Conservation (phyloP, 2,797 vertebrate species). For the Eutrigla gurnardus region DNA sequence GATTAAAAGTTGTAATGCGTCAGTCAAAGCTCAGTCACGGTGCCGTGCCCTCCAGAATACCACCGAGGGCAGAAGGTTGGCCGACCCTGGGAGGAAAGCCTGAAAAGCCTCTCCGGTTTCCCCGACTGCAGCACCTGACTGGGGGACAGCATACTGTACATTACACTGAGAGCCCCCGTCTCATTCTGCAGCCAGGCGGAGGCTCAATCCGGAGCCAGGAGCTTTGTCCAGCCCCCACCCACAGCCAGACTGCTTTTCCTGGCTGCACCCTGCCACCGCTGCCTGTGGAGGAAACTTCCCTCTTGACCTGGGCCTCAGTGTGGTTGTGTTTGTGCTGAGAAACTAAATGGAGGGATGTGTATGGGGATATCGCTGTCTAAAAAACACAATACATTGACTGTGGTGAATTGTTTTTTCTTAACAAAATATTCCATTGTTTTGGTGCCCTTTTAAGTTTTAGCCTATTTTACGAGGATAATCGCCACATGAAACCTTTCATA, state of each 20-base stretch:
- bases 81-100: conserved; percentile 74
- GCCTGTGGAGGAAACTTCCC: conserved; percentile 54
- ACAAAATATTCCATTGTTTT: too few relatives aligned
- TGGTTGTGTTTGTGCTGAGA: conserved; percentile 26
- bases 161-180: conserved; percentile 67
- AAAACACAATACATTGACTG: too few relatives aligned
- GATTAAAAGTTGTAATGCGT: conserved; percentile 6
- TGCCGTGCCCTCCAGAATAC: conserved; percentile 60
- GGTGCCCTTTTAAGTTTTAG: too few relatives aligned
- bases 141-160: conserved; percentile 75
- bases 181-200: conserved; percentile 41
- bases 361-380: not conserved
- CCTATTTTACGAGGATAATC: too few relatives aligned
- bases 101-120: conserved; percentile 75
- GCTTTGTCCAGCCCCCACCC: conserved; percentile 48
- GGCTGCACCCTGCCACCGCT: conserved; percentile 19
- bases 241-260: conserved; percentile 27
- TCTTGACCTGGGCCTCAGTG: conserved; percentile 28
- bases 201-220: conserved; percentile 15
- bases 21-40: conserved; percentile 26
- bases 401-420: too few relatives aligned
- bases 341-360: not conserved
- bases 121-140: conserved; percentile 61
- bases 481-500: too few relatives aligned
- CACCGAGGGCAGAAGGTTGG: conserved; percentile 71